Conservation (phyloP, 2,888 invertebrate genomes). For the Polymixis flavicincta region DNA sequence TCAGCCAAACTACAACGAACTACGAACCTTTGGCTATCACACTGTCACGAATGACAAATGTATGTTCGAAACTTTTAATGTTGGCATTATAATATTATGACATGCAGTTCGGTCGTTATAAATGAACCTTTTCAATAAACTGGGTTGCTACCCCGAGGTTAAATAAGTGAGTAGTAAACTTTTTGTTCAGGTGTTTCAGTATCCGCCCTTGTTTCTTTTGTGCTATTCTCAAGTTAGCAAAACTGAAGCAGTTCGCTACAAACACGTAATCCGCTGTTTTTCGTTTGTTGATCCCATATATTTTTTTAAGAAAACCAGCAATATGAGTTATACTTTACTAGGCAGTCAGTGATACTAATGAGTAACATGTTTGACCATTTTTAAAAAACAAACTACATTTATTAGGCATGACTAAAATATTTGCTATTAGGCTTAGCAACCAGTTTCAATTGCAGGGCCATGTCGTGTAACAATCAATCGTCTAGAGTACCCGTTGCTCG, state of each 20-base stretch:
- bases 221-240: not conserved
- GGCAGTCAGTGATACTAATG: not conserved
- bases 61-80: conserved; percentile 51
- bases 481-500: conserved; percentile 6
- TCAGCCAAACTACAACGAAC: conserved; percentile 64
- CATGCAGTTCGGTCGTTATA: conserved; percentile 7
- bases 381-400: too few relatives aligned
- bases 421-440: not conserved
- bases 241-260: not conserved
- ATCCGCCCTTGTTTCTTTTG: too few relatives aligned
- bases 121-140: not conserved
- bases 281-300: not conserved
- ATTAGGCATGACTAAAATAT: not conserved
- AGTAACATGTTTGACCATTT: not conserved
- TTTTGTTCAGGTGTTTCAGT: not conserved
- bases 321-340: not conserved
- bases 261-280: not conserved
- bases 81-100: conserved; percentile 7
- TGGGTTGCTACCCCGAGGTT: too few relatives aligned
- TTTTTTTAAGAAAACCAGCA: not conserved
- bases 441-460: not conserved
- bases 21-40: conserved; percentile 64
- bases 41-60: conserved; percentile 67
- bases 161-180: too few relatives aligned
- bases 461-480: not conserved